Evolutionary conservation across 2,113 vertebrate genomes (phyloP).

Genomic region (Alligator mississippiensis): DNA sequence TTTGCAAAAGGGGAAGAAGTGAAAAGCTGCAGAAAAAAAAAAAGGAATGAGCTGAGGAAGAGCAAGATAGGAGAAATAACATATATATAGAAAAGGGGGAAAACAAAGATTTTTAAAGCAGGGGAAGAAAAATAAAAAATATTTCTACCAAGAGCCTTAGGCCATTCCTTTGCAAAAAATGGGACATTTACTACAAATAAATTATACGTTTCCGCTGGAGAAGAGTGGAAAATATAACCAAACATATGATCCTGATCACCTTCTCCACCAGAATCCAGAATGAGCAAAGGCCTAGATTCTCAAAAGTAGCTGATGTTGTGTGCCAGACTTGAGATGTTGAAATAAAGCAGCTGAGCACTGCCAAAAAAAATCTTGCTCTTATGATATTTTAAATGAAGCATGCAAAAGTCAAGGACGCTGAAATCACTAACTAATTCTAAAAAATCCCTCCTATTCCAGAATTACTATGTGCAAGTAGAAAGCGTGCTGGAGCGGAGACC

Average conservation of each 20-base stretch:
- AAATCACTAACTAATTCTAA: neutral
- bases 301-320: neutral
- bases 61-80: neutral
- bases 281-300: accelerated
- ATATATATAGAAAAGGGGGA: neutral
- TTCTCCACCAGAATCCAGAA: neutral
- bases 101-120: accelerated
- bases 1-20: neutral
- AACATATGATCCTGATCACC: neutral
- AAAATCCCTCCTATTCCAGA: neutral
- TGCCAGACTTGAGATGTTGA: neutral
- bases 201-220: neutral
- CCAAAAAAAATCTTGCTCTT: neutral
- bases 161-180: neutral
- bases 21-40: neutral
- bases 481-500: neutral
- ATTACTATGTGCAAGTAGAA: neutral
- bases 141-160: neutral
- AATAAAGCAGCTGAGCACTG: neutral
- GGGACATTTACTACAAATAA: neutral
- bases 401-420: neutral
- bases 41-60: neutral
- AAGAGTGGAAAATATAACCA: neutral
- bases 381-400: neutral
- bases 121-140: neutral